Evolutionary conservation across 2,113 vertebrate genomes (phyloP).

Genomic region (Cariama cristata): DNA sequence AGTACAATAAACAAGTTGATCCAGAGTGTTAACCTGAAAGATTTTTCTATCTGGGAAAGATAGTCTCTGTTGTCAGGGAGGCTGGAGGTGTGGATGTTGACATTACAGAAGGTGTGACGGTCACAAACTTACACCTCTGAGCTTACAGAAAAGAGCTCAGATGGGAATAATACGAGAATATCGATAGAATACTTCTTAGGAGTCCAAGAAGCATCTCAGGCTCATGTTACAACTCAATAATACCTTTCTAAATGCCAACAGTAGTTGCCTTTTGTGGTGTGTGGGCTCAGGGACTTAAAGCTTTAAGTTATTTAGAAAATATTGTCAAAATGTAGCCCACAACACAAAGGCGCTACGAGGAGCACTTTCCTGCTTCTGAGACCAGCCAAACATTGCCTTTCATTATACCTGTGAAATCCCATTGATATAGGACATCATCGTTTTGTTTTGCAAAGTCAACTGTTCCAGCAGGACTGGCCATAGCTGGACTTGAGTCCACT

Average conservation of each 20-base stretch:
- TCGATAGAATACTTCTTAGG: not conserved
- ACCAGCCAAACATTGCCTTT: not conserved
- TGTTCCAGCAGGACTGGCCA: not conserved
- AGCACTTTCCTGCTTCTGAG: not conserved
- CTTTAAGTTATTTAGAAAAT: not conserved
- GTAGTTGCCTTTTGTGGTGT: not conserved
- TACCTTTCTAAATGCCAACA: not conserved
- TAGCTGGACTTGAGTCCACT: not conserved
- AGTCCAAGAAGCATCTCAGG: not conserved
- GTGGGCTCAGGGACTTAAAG: not conserved
- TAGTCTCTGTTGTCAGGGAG: not conserved
- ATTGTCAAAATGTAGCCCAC: not conserved
- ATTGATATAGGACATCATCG: not conserved
- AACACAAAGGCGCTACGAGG: not conserved
- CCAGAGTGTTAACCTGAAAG: not conserved
- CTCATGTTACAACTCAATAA: not conserved
- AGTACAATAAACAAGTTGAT: slow-evolving; percentile 18
- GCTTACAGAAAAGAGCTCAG: not conserved
- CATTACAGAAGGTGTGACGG: not conserved
- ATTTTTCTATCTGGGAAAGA: not conserved
- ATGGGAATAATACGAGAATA: not conserved
- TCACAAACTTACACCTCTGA: not conserved
- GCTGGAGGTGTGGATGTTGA: not conserved
- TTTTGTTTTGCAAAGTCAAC: not conserved
- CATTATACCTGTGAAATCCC: not conserved